Base-by-base conservation (phyloP, 2,888 invertebrate species). In the Chydorus sphaericus region DNA sequence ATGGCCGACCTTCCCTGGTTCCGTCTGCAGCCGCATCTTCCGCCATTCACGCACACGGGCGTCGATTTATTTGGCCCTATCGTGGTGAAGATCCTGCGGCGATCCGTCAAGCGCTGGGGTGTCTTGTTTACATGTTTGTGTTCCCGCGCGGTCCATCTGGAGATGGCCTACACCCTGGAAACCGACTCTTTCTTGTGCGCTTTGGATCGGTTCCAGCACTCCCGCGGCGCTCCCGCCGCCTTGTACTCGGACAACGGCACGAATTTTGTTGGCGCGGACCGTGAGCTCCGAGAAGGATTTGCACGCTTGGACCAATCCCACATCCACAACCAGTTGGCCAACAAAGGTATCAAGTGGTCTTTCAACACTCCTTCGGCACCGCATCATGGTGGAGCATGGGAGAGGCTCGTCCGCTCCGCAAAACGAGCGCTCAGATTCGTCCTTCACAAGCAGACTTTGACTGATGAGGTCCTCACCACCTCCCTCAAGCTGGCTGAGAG, bases 351-450 rank as follows among this genome's bases (percentile, higher is more conserved):
- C 1, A 31, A 48, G 3, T 59, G 56, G 56, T 44, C 55, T 10
- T 59, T 59, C 26, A 56, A 48, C 14, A 58, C 57, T 5, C 57
- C 58, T 1, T 6, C 33, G 2, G 55, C 55, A 1, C 58, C 58
- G 2, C 57, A 58, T 31, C 51, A 58, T 23, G 59, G 56, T 16
- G 59, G 56, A 3, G 26, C 55, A 1, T 60, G 59, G 60, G 59
- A 57, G 36, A 31, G 60, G 5, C 29, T 58, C 14, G 49, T 60
- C 1, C 1, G 50, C 31, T 48, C 39, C 31, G 55, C 54, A 8
- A 60, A 60, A 37, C 37, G 11, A 1, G 50, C 54, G 6, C 11
- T 60, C 10, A 16, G 16, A 11, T 39, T 39, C n/a, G 29, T 54
- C 1, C 16, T 54, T 5, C 8, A 30, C 28, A 23, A 11, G 2